Evolutionary conservation across 2,113 vertebrate genomes (phyloP), one percentile per base, ranked within the genome.

Genomic region (Misgurnus anguillicaudatus): DNA sequence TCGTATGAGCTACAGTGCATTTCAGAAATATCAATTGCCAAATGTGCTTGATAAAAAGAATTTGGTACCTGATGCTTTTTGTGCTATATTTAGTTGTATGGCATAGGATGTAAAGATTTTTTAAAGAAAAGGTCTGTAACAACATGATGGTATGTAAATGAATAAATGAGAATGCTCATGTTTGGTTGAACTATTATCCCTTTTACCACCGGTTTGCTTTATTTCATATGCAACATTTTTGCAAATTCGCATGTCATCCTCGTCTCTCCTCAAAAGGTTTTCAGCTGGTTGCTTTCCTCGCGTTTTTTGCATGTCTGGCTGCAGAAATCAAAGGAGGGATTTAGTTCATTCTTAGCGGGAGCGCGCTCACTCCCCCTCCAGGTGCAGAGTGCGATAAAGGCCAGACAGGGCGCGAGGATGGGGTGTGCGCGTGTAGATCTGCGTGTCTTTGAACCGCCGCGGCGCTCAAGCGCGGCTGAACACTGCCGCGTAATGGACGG

Each of bases 321-420:
- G 9, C 19, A 31, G 38, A 83, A 82, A 80, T 80, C 73, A 80
- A 85, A 82, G 63, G 67, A 65, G 63, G 78, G 72, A 79, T 78
- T 81, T 81, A 82, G 38, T 10, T 51, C 24, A 71, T 76, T 83
- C 75, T 82, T 78, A 78, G 72, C 47, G 66, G 77, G 80, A 82
- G 36, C 41, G 60, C 58, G 42, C 75, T 64, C 73, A 41, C 61
- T 73, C 88, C 89, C 87, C 85, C 90, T 68, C 16, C 90, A 92
- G 91, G 89, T 92, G 92, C 90, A 88, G 80, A 68, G 80, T 84
- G 90, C 89, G 91, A 93, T 92, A 92, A 92, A 90, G 88, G 86
- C 84, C 88, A 90, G 87, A 90, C 88, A 85, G 84, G 84, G 75
- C 41, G 72, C 55, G 64, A 45, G 21, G 41, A 68, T 45, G 53